Evolutionary conservation across 1,140 invertebrate species (phyloP), one percentile per base, ranked within the genome.

Genomic region (Magallana gigas): DNA sequence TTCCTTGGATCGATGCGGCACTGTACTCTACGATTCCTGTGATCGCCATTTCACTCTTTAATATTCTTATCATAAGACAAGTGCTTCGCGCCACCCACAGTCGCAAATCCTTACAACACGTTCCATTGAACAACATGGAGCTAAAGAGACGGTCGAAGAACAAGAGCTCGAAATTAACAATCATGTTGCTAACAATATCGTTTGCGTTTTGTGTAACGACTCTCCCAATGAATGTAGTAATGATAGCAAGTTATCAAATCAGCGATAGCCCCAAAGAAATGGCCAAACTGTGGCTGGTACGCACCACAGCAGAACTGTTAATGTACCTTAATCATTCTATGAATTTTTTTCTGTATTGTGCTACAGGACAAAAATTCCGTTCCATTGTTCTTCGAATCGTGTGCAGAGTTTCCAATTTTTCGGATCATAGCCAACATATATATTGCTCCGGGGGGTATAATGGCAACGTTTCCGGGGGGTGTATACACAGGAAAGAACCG

Each of bases 331-430:
- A 95, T 89, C 94, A 95, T 89, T 94, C 94, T 8, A 92, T 93
- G 16, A 95, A 95, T 89, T 95, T 95, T 88, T 94, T 94, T 85
- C 89, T 95, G 18, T 95, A 95, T 90, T 94, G 93, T 89, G 93
- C 93, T 57, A 93, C 92, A 56, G 94, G 94, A 48, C 92, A 93
- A 76, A 94, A 93, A 85, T 95, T 95, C 88, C 88, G 94, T 64
- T 92, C 91, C 36, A 91, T 94, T 85, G 91, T 94, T 8, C 83
- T 90, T 3, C 85, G 91, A 48, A 89, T 94, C 68, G 88, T 94
- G 18, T 93, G 93, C 85, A 83, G 90, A 0, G 71, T 83, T 8
- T 90, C 91, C 3, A 91, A 91, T 57, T 62, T 90, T 23, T 91
- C 91, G n/a, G 91, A 91, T 76, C 91, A 91, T 82, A 90, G 91